Conservation (phyloP, 1,140 invertebrate species). For the Berghia stephanieae region DNA sequence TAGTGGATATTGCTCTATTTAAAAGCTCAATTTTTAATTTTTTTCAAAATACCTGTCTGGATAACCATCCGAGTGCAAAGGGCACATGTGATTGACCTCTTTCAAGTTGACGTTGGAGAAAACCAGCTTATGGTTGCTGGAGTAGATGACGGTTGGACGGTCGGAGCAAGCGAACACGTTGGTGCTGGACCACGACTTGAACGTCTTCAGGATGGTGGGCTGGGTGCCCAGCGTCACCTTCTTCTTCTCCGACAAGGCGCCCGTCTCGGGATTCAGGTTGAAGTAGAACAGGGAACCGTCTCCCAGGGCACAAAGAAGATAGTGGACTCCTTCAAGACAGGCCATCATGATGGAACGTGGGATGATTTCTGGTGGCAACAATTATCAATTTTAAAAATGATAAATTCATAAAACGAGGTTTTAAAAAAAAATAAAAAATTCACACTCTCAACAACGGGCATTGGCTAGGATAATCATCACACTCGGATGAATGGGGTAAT, state of each 20-base stretch:
- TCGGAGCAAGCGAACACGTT: slow-evolving; percentile 99
- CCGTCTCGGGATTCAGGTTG: slow-evolving; percentile 70
- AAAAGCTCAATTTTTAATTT: no score
- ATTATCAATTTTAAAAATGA: no score
- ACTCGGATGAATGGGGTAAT: no score
- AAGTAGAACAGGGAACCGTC: slow-evolving; percentile 99
- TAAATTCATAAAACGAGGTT: no score
- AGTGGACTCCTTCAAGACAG: slow-evolving; percentile 90
- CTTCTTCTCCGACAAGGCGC: slow-evolving; percentile 62
- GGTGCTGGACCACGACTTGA: slow-evolving; percentile 88
- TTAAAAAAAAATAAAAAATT: slow-evolving; percentile 54
- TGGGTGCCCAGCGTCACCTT: slow-evolving; percentile 93
- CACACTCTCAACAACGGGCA: no score
- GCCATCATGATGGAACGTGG: slow-evolving; percentile 94
- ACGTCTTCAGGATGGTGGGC: slow-evolving; percentile 91
- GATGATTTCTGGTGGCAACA: slow-evolving; percentile 93
- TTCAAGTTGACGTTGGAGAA: slow-evolving; percentile 99
- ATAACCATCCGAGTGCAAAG: slow-evolving; percentile 92
- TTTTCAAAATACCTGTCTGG: slow-evolving; percentile 79
- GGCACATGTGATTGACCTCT: slow-evolving; percentile 99
- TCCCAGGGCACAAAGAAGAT: slow-evolving; percentile 82
- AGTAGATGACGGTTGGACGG: slow-evolving; percentile 97
- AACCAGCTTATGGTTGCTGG: slow-evolving; percentile 97
- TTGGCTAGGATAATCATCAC: no score
- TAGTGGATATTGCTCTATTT: no score